phyloP scores from a whole-genome alignment of 2,797 vertebrate genomes.

The Anguilla marmorata region DNA sequence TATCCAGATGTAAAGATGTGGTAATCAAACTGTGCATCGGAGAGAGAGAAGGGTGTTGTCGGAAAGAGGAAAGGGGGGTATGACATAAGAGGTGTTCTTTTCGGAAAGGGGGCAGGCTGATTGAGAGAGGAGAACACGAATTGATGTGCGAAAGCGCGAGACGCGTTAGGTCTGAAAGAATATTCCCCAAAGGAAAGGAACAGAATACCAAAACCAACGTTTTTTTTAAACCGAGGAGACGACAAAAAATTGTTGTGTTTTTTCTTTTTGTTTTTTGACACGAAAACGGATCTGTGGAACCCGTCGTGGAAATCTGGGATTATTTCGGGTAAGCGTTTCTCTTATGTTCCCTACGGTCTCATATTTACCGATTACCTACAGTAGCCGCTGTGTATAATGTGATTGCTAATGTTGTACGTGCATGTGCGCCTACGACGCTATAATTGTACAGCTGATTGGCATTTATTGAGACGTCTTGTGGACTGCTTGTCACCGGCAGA shows the following conservation, averaged over 20 bases:
- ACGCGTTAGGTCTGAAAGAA: conserved; percentile 67
- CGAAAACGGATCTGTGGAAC: conserved; percentile 13
- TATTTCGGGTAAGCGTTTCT: conserved; percentile 41
- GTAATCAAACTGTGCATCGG: conserved; percentile 61
- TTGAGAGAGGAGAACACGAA: conserved; percentile 64
- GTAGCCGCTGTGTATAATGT: conserved; percentile 43
- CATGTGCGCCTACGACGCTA: conserved; percentile 59
- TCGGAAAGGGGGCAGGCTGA: conserved; percentile 69
- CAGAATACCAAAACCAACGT: conserved; percentile 46
- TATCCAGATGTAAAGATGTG: conserved; percentile 46
- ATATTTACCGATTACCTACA: conserved; percentile 49
- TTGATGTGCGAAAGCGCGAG: conserved; percentile 66
- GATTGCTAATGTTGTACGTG: conserved; percentile 35
- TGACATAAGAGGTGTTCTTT: conserved; percentile 67
- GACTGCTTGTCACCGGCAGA: conserved; percentile 62
- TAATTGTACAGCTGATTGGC: conserved; percentile 68
- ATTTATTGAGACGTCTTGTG: conserved; percentile 62
- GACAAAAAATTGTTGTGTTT: not conserved
- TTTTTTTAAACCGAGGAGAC: conserved; percentile 62
- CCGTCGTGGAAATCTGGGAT: conserved; percentile 24
- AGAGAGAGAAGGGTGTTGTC: conserved; percentile 68
- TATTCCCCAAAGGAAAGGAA: conserved; percentile 43
- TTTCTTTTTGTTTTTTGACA: conserved; percentile 31
- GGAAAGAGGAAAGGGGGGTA: conserved; percentile 63
- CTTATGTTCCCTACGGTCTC: conserved; percentile 39